A percentile compares a stretch with the other conserved stretches of the same genome.
These are phyloP conservation scores for Zonotrichia albicollis DNA, from an alignment of 2,797 vertebrate genomes.

Conservation along the genomic window DNA sequence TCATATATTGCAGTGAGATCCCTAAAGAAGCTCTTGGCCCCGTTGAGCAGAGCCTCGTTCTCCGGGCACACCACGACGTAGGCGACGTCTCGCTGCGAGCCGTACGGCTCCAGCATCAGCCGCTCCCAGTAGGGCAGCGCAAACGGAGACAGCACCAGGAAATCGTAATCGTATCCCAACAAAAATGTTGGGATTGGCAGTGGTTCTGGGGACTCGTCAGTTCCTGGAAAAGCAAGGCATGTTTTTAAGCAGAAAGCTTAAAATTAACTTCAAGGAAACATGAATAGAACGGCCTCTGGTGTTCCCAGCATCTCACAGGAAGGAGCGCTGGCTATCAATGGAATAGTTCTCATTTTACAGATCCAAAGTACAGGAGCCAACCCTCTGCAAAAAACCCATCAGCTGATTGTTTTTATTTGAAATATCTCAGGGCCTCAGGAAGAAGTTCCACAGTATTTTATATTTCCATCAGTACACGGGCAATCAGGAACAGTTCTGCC, in stretches of 20 bases:
- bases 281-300: neutral
- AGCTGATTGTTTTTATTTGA: neutral
- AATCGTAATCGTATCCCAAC: constrained; percentile 97
- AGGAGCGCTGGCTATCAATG: neutral
- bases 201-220: constrained; percentile 98
- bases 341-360: neutral
- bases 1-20: constrained; percentile 97
- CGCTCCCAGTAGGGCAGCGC: constrained; percentile 98
- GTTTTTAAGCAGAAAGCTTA: constrained; percentile 12
- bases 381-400: neutral
- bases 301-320: constrained; percentile 30
- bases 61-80: constrained; percentile 98
- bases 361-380: neutral
- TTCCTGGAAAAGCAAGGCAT: constrained; percentile 81
- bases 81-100: constrained; percentile 94
- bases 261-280: constrained; percentile 39
- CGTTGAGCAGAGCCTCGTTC: constrained; percentile 93
- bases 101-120: constrained; percentile 95
- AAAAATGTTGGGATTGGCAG: constrained; percentile 98
- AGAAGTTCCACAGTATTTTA: neutral
- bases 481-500: neutral
- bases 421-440: neutral
- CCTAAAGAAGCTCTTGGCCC: constrained; percentile 95
- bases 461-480: neutral
- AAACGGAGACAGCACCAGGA: constrained; percentile 97